Base-by-base conservation (phyloP, 2,888 invertebrate species). In the Drosophila longiperda region DNA sequence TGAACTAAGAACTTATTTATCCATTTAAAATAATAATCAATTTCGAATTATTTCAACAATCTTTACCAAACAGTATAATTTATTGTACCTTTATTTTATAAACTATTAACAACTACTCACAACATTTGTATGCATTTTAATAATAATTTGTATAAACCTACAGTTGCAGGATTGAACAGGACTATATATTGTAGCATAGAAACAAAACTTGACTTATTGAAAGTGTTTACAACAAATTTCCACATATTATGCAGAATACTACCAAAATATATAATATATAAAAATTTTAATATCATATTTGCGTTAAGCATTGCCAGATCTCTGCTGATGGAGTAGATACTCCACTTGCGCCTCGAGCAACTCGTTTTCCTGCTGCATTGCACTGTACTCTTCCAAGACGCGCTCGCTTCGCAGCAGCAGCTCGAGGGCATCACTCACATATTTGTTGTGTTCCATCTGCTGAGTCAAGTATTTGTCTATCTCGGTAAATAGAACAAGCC, bases 301-400 rank as follows among this genome's bases (percentile, higher is more conserved):
- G 42, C 34, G 36, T 64, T 62, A 75, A 32, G 34, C 49, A 29
- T 49, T 38, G 6, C 5, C 17, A n/a, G 57, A 29, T 1, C 74
- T 58, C 17, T 34, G 67, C 34, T 71, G 57, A 11, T 57, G 69
- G 1, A 73, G 75, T 12, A 87, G 33, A 5, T 89, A 67, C 29
- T 82, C 55, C 5, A 92, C 38, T 53, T 91, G 83, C 0, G 73
- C 78, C 40, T 85, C 90, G 2, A 93, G 64, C 61, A 79, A 52
- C 62, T 87, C 87, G 66, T 93, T 93, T 63, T 93, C 93, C 33
- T 85, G 70, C 64, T 91, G 89, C 42, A 93, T 67, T 5, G 84
- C 82, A 11, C 80, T 7, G 69, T 90, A 93, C 33, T 93, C 92
- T 23, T 87, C 82, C 6, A 90, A 83, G 69, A 93, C 92, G 3